Evolutionary conservation across 2,888 invertebrate genomes (phyloP).

Genomic region (Phyto melanocephala): DNA sequence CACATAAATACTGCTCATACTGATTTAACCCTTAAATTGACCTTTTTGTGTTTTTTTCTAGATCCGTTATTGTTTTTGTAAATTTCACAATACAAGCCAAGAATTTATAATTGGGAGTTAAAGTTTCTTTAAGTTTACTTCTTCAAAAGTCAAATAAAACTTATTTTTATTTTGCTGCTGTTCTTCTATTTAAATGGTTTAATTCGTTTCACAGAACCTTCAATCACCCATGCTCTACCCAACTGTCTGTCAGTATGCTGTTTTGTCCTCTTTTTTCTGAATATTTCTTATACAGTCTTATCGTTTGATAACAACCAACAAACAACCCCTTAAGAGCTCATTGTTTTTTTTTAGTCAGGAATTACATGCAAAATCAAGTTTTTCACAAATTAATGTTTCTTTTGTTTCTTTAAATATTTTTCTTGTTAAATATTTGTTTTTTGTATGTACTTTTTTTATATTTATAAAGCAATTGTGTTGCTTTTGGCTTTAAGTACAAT

Average conservation of each 20-base stretch:
- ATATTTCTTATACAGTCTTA: background rate
- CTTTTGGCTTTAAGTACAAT: background rate
- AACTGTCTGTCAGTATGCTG: background rate
- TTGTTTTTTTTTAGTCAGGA: conserved; percentile 2
- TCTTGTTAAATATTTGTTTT: conserved; percentile 17
- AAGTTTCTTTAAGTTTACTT: conserved; percentile 32
- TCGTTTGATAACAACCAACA: background rate
- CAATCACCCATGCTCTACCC: background rate
- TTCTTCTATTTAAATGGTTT: background rate
- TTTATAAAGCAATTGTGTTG: too few species aligned
- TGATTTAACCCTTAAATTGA: conserved; percentile 25
- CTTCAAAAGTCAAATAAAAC: conserved; percentile 38
- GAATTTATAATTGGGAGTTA: conserved; percentile 41
- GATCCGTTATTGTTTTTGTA: background rate
- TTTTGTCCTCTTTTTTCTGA: background rate
- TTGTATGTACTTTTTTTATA: too few species aligned
- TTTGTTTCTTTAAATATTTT: background rate
- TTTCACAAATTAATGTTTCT: background rate
- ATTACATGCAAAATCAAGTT: conserved; percentile 30
- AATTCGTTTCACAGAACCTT: background rate
- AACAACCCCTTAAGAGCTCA: conserved; percentile 5
- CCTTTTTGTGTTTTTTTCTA: background rate
- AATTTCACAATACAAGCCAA: conserved; percentile 8
- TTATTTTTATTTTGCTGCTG: background rate
- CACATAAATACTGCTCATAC: background rate